Base-by-base conservation (phyloP, 1,140 invertebrate genomes). In the Zaprionus nigranus region DNA sequence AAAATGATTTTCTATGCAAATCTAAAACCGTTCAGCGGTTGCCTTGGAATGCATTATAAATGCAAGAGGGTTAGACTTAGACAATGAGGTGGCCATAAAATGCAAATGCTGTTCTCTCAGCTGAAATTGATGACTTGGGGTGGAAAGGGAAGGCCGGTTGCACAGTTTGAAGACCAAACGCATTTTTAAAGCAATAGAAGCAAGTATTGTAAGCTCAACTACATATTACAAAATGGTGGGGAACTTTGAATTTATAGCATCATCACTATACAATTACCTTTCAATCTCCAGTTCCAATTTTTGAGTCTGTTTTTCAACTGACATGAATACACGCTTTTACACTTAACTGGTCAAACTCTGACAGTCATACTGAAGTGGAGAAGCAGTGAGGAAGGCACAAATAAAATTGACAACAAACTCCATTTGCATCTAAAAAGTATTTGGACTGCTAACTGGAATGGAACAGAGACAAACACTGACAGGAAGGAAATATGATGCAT, bases 1-100 rank as follows among this genome's bases (percentile, higher is more conserved):
- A 85, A 90, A 90, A 90, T 78, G 85, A 79, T 82, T 85, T 90
- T 85, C 85, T 90, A 90, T 90, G 85, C 85, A 90, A 90, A 90
- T 90, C 90, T 85, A 85, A 79, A 82, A 90, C 81, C 88, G 84
- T 88, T 87, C 83, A 73, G 84, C 82, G 84, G 84, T 84, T 70
- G 51, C 54, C 69, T 87, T 70, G 73, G 62, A 80, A 86, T 87
- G 83, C 76, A 86, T 85, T 84, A 82, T 75, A 77, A 64, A 54
- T 79, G 68, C 51, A 62, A 64, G 43, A 75, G 67, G 67, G 73
- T 63, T 64, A 75, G 67, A 71, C 73, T 40, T 64, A 75, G 67
- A 75, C 67, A 71, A 71, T 75, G 67, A 71, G 67, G 51, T 75
- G 30, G 53, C 59, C 53, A 74, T 74, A 56, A 69, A 74, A 74